phyloP scores from a whole-genome alignment of 2,888 invertebrate genomes.

The Ornithoptera priamus region DNA sequence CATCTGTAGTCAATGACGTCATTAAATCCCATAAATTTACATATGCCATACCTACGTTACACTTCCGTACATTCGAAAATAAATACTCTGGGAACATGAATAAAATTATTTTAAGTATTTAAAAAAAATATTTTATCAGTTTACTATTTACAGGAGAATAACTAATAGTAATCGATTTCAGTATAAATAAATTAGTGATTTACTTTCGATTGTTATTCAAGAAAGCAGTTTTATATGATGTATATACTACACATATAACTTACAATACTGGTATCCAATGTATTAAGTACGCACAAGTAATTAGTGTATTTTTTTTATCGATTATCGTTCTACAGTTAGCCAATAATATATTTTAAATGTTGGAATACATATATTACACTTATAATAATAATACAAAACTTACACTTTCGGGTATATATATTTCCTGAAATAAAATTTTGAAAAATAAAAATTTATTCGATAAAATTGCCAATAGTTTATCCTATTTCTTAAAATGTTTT shows the following conservation, averaged over 20 bases:
- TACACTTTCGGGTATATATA: slow-evolving; percentile 52
- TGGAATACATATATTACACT: slow-evolving; percentile 7
- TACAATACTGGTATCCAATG: background rate
- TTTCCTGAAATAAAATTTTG: slow-evolving; percentile 51
- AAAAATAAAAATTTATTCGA: slow-evolving; percentile 1
- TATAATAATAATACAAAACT: slow-evolving; percentile 45
- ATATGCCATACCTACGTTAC: background rate
- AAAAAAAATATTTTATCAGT: background rate
- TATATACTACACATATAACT: background rate
- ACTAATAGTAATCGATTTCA: too few species aligned
- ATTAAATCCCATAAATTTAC: too few species aligned
- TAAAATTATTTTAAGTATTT: too few species aligned
- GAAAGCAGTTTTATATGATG: background rate
- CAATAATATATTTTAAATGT: slow-evolving; percentile 8
- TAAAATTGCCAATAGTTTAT: background rate
- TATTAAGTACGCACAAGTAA: background rate
- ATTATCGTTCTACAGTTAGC: slow-evolving; percentile 1
- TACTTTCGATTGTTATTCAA: background rate
- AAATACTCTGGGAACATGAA: background rate
- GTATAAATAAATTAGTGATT: background rate
- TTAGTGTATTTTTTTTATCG: background rate
- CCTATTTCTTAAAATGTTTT: too few species aligned
- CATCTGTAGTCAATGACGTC: slow-evolving; percentile 2
- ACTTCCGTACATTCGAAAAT: slow-evolving; percentile 3
- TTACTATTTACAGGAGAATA: too few species aligned